A percentile compares a stretch with the other conserved stretches of the same genome.
phyloP scores from a whole-genome alignment of 92 coral and sea anemone genomes.

The Nematostella vectensis region DNA sequence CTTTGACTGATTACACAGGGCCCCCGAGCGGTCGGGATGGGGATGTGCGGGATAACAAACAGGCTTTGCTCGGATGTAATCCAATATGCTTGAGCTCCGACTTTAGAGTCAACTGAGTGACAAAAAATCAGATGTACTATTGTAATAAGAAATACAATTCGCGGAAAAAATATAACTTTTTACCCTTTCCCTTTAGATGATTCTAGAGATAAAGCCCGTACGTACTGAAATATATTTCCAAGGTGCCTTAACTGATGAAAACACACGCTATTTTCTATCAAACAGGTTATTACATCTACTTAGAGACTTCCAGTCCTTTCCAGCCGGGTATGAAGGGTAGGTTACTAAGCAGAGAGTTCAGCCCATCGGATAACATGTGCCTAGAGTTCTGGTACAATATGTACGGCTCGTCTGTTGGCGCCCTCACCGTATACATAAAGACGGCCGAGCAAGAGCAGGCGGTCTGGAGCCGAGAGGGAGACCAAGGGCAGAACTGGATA shows the following conservation, averaged over 20 bases:
- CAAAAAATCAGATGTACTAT: too few species aligned
- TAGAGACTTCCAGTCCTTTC: constrained; percentile 29
- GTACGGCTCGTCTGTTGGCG: constrained; percentile 14
- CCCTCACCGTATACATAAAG: constrained; percentile 12
- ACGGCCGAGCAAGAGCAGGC: constrained; percentile 3
- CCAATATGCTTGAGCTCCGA: too few species aligned
- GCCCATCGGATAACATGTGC: constrained; percentile 24
- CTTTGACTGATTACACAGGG: neutral
- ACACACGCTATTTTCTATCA: neutral
- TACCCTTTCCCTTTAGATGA: too few species aligned
- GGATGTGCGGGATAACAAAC: too few species aligned
- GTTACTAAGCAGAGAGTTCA: constrained; percentile 27
- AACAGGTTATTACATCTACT: constrained; percentile 18
- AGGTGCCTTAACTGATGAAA: too few species aligned
- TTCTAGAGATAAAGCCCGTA: too few species aligned
- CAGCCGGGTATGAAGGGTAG: constrained; percentile 27
- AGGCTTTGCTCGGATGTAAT: too few species aligned
- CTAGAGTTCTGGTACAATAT: constrained; percentile 35
- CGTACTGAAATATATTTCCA: too few species aligned
- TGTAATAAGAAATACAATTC: too few species aligned
- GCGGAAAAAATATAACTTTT: too few species aligned
- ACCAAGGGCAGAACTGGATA: constrained; percentile 21
- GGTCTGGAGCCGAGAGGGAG: constrained; percentile 11
- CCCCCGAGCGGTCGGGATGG: too few species aligned
- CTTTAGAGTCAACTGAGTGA: too few species aligned